Evolutionary conservation across 2,113 vertebrate species (phyloP), one percentile per base, ranked within the genome.

Genomic region (Xyrauchen texanus): DNA sequence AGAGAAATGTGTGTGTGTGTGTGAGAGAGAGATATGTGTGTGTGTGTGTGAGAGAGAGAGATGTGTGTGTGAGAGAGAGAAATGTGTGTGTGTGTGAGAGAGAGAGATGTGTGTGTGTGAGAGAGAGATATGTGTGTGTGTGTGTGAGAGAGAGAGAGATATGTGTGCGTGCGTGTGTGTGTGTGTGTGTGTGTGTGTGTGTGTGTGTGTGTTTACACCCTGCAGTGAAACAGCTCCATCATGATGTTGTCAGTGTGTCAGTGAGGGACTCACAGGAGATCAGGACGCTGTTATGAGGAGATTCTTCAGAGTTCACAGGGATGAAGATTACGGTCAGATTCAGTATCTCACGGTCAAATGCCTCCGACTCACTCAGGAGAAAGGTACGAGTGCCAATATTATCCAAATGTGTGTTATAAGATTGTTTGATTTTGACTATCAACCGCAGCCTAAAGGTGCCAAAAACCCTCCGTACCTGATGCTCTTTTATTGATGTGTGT

Each of bases 271-370:
- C 10, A 58, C 34, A 16, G 4, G 10, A 8, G 7, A 45, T 0
- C 12, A 71, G 6, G 16, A 10, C 11, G 15, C 34, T 4, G 77
- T 76, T 85, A 93, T 93, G 92, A 91, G 85, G 86, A 90, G 87
- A 85, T 92, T 92, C 87, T 91, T 93, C 82, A 72, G 81, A 75
- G 78, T 73, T 0, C 83, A 89, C 46, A 80, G 89, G 82, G 88
- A 91, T 21, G 90, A 92, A 8, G 90, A 92, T 85, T 89, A 66
- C 81, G 87, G 90, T 75, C 92, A 92, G 88, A 92, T 92, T 84
- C 91, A 92, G 82, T 92, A 91, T 81, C 89, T 93, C 77, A 93
- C 90, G 0, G 90, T 90, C 79, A 92, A 93, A 86, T 92, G 92
- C 76, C 88, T 76, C 77, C 90, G 90, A 0, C 82, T 93, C 83